Evolutionary conservation across 2,113 vertebrate species (phyloP).

Genomic region (Vireo altiloquus): DNA sequence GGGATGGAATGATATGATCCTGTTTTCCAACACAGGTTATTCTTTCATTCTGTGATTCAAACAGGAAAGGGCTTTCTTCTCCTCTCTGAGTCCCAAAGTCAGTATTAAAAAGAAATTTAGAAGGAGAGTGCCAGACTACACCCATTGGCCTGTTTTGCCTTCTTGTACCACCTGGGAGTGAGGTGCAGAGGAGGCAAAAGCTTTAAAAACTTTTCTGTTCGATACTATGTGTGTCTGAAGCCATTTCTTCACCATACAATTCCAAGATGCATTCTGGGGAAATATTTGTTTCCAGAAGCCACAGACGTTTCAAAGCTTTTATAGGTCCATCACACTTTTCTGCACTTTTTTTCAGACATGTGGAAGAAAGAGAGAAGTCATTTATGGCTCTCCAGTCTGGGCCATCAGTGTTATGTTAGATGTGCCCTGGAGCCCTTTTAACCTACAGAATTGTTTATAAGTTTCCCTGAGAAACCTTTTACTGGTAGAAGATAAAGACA

Average conservation of each 20-base stretch:
- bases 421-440: neutral
- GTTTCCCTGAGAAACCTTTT: neutral
- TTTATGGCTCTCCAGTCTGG: neutral
- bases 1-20: neutral
- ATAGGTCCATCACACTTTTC: neutral
- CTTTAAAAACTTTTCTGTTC: neutral
- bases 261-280: neutral
- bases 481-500: neutral
- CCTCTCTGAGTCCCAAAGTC: neutral
- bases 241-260: rapidly evolving
- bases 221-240: neutral
- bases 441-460: neutral
- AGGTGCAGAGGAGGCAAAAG: neutral
- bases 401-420: neutral
- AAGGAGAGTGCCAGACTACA: neutral
- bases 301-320: neutral
- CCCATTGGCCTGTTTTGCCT: neutral
- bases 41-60: neutral
- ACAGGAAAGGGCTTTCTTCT: neutral
- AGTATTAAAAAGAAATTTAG: neutral
- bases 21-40: neutral
- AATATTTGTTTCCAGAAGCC: neutral
- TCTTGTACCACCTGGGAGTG: neutral
- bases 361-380: neutral
- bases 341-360: neutral